Base-by-base conservation (phyloP, 2,797 vertebrate genomes). In the Mormyrops boulengeri region DNA sequence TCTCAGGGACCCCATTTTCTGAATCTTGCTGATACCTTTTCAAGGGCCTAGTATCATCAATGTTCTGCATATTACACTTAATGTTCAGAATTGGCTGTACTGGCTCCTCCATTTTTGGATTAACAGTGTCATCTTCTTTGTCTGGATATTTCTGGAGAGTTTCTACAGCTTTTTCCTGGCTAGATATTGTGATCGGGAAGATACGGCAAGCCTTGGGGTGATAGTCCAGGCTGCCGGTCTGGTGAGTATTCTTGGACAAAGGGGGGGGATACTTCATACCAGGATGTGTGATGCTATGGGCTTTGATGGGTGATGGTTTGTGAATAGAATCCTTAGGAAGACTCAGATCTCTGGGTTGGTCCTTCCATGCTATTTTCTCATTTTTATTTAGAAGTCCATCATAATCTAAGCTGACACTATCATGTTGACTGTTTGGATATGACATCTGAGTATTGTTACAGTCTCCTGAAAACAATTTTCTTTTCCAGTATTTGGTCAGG, bases 281-380 rank as follows among this genome's bases (percentile, higher is more conserved):
- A 86, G 96, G 97, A 53, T 96, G 96, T 89, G 95, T 94, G 11
- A 96, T 66, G n/a, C 96, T 89, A 90, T 97, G 91, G 89, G 95
- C 93, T 93, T 97, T 98, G 85, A 95, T 92, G 93, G 96, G 94
- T 55, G 96, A 95, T 89, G 96, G 94, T 95, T 97, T 97, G 93
- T 97, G 97, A 62, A 95, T 91, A 91, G 96, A 95, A 47, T 93
- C 92, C 94, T 98, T 98, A 89, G 97, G 96, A 91, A 99, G 96
- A 92, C 97, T 98, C 94, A 98, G 96, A 93, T 98, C 98, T 30
- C 97, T 97, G 1, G 98, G 97, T 92, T 98, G 97, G 49, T 98
- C 97, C 7, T 98, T 97, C 0, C 94, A 93, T 49, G 96, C 93
- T 88, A 95, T 92, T 90, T 96, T 96, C 89, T 97, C 96, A 87